Percentiles rank a stretch among this genome's conserved stretches.
Evolutionary conservation across 1,140 invertebrate species (phyloP).

Genomic region (Argopecten irradians): DNA sequence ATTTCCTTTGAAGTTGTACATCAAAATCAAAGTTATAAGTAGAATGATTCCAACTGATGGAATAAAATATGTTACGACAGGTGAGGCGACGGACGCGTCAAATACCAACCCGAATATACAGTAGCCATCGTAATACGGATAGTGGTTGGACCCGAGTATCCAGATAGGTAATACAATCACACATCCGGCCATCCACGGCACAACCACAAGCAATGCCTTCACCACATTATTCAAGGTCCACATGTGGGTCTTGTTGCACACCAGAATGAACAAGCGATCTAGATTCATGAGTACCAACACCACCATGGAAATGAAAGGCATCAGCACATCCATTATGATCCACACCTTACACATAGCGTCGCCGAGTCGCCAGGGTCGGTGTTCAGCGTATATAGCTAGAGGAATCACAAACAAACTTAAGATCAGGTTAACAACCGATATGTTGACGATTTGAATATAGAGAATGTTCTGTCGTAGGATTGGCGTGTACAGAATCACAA

Average conservation of each 20-base stretch:
- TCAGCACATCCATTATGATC: not conserved
- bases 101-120: not conserved
- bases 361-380: not conserved
- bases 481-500: not conserved
- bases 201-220: not conserved
- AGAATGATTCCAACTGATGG: not conserved
- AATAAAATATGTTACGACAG: not conserved
- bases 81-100: not conserved
- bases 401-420: not conserved
- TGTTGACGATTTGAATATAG: not conserved
- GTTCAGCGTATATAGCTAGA: not conserved
- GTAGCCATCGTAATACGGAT: not conserved
- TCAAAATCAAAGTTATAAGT: not conserved
- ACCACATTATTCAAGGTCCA: not conserved
- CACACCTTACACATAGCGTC: not conserved
- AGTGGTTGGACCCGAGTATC: not conserved
- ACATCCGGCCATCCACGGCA: not conserved
- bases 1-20: slow-evolving; percentile 9
- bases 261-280: not conserved
- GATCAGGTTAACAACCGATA: not conserved
- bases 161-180: not conserved
- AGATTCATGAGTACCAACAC: not conserved
- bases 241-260: not conserved
- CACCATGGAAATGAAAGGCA: not conserved
- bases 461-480: not conserved